Conservation (phyloP, 2,113 vertebrate genomes). For the Rhadina sibilatrix region DNA sequence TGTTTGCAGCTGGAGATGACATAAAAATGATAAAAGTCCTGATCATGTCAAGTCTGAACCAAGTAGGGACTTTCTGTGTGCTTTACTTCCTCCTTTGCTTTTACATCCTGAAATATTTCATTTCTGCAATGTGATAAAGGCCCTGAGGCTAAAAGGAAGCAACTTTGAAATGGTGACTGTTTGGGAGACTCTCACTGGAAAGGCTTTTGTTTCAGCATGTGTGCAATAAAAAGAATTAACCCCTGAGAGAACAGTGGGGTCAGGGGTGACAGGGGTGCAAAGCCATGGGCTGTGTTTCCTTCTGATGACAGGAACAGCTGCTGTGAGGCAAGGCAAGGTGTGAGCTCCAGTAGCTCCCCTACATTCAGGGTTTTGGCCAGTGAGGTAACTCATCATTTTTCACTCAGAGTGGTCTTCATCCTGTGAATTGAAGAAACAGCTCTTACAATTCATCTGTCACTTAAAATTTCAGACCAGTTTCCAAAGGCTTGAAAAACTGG, state of each 20-base stretch:
- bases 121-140: not conserved
- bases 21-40: constrained; percentile 43
- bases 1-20: constrained; percentile 56
- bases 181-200: not conserved
- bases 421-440: not conserved
- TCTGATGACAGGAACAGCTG: not conserved
- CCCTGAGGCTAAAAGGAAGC: not conserved
- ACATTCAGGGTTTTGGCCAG: not conserved
- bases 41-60: not conserved
- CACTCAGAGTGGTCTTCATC: not conserved
- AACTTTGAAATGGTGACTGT: not conserved
- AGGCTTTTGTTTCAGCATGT: not conserved
- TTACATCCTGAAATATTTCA: not conserved
- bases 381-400: not conserved
- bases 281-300: not conserved
- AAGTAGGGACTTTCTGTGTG: not conserved
- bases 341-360: not conserved
- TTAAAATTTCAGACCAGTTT: not conserved
- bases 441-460: not conserved
- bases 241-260: not conserved
- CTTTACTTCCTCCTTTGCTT: not conserved
- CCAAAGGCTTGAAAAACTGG: not conserved
- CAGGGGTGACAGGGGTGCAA: not conserved
- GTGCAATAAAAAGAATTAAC: constrained; percentile 10
- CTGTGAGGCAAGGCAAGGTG: not conserved